Percentiles rank a stretch among this genome's conserved stretches.
Evolutionary conservation across 1,140 invertebrate species (phyloP).

Genomic region (Asbolus verrucosus): DNA sequence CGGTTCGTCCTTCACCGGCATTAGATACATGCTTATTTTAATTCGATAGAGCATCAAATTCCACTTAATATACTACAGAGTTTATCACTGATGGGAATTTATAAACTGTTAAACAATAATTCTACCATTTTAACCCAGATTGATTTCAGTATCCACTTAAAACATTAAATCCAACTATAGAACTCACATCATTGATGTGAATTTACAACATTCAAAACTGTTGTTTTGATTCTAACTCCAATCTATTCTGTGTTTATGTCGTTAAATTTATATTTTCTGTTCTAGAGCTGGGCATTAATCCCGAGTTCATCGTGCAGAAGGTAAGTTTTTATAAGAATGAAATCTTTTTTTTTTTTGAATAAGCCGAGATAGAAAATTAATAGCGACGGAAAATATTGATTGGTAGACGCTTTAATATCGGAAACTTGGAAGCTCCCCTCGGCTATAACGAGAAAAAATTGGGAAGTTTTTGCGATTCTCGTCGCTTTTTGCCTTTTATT

Average conservation of each 20-base stretch:
- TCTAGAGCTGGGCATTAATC: constrained; percentile 51
- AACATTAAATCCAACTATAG: too few species aligned
- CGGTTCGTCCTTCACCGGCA: not conserved
- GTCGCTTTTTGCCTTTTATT: constrained; percentile 39
- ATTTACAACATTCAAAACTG: too few species aligned
- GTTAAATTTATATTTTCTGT: constrained; percentile 27
- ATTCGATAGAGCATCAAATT: not conserved
- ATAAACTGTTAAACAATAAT: not conserved
- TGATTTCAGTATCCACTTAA: not conserved
- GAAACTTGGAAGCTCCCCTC: constrained; percentile 29
- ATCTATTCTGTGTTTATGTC: too few species aligned
- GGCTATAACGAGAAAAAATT: constrained; percentile 27
- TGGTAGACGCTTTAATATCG: constrained; percentile 31
- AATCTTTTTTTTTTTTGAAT: constrained; percentile 16
- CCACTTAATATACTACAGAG: not conserved
- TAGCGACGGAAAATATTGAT: constrained; percentile 33
- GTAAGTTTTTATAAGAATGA: constrained; percentile 39
- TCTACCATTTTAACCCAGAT: not conserved
- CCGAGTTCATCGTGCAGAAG: constrained; percentile 51
- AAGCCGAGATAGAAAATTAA: constrained; percentile 32
- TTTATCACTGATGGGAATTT: not conserved
- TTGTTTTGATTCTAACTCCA: too few species aligned
- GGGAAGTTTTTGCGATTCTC: constrained; percentile 34
- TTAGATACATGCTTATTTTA: not conserved
- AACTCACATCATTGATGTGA: too few species aligned